Evolutionary conservation across 1,140 invertebrate genomes (phyloP).

Genomic region (Drusus annulatus): DNA sequence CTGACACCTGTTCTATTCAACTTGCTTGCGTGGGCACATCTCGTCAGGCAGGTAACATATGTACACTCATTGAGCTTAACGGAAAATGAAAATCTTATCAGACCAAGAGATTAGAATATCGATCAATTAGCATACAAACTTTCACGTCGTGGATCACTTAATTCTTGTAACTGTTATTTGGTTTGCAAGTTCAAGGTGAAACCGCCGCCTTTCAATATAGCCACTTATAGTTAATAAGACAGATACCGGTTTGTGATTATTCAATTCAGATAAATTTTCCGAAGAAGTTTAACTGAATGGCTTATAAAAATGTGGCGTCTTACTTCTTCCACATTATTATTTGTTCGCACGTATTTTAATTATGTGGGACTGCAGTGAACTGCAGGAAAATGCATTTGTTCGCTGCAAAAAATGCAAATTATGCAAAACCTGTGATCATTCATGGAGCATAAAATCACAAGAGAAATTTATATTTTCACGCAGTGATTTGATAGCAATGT

Average conservation of each 20-base stretch:
- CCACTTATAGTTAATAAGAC: background rate
- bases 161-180: conserved; percentile 9
- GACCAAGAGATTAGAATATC: background rate
- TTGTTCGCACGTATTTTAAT: background rate
- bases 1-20: too few relatives aligned
- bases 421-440: too few relatives aligned
- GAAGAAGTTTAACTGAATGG: too few relatives aligned
- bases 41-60: background rate
- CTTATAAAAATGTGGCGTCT: too few relatives aligned
- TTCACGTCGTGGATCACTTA: background rate
- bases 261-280: too few relatives aligned
- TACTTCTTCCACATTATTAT: too few relatives aligned
- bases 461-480: too few relatives aligned
- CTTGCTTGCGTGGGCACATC: too few relatives aligned
- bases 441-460: too few relatives aligned
- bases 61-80: background rate
- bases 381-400: background rate
- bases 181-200: conserved; percentile 24
- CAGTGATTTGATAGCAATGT: too few relatives aligned
- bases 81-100: conserved; percentile 6
- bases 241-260: background rate
- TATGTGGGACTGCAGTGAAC: conserved; percentile 1
- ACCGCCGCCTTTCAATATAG: background rate
- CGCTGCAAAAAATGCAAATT: too few relatives aligned
- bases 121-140: background rate